Conservation (phyloP, 2,113 vertebrate genomes). For the Pseudopipra pipra region DNA sequence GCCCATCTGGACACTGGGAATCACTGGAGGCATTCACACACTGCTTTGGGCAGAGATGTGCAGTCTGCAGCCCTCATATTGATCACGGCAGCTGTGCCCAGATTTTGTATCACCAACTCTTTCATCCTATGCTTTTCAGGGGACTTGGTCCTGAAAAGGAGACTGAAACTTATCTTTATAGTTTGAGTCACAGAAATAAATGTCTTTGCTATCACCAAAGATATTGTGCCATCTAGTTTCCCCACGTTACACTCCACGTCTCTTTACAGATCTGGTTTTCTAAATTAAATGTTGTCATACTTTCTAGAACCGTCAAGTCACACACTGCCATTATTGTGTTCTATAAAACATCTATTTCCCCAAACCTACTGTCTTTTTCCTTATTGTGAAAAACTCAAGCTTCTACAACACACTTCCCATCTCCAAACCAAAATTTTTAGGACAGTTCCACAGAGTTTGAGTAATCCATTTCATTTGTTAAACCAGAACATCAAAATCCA, state of each 20-base stretch:
- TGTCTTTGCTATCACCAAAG: not conserved
- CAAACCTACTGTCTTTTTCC: not conserved
- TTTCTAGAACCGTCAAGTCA: not conserved
- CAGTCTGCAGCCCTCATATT: not conserved
- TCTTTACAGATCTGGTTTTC: not conserved
- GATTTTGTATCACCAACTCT: not conserved
- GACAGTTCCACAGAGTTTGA: not conserved
- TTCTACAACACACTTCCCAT: not conserved
- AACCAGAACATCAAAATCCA: not conserved
- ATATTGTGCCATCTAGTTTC: not conserved
- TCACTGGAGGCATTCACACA: not conserved
- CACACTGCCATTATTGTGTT: not conserved
- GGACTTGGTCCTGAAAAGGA: not conserved
- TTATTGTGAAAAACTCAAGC: not conserved
- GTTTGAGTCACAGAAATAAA: not conserved
- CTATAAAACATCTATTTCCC: not conserved
- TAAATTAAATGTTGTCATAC: not conserved
- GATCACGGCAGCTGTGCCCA: not conserved
- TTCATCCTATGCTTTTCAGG: not conserved
- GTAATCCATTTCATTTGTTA: not conserved
- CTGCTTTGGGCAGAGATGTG: fast-evolving
- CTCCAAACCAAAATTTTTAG: not conserved
- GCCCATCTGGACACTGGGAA: not conserved
- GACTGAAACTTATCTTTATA: not conserved
- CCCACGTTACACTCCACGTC: not conserved